A percentile compares a stretch with the other conserved stretches of the same genome.
These are phyloP conservation scores for Chrysopilus asiliformis DNA, from an alignment of 2,888 invertebrate species.

Conservation along the genomic window DNA sequence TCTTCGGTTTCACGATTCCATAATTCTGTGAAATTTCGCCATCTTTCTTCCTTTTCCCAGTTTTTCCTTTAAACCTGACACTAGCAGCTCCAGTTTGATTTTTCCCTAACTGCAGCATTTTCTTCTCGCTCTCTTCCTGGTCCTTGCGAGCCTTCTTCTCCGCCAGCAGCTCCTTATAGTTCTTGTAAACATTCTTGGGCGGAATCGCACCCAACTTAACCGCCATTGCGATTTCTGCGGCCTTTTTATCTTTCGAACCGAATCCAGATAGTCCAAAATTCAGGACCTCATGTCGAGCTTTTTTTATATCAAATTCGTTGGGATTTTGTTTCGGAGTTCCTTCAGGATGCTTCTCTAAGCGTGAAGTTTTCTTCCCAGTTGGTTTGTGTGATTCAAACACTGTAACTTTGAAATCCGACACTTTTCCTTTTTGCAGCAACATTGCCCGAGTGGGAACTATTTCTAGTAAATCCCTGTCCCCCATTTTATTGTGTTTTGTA, in stretches of 20 bases:
- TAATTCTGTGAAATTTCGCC: neutral
- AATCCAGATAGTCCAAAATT: constrained; percentile 74
- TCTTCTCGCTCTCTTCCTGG: constrained; percentile 37
- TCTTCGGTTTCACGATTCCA: neutral
- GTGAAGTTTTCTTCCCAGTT: neutral
- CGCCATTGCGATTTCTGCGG: constrained; percentile 64
- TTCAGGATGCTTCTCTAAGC: too few relatives aligned
- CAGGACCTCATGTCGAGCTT: constrained; percentile 64
- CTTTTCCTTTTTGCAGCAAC: constrained; percentile 20
- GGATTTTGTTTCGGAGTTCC: too few relatives aligned
- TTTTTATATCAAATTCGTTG: constrained; percentile 55
- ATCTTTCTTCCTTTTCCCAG: too few relatives aligned
- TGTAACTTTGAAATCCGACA: constrained; percentile 22
- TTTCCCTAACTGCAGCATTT: constrained; percentile 43
- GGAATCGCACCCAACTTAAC: constrained; percentile 76
- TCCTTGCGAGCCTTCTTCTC: constrained; percentile 45
- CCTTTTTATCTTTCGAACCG: constrained; percentile 51
- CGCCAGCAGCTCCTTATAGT: constrained; percentile 58
- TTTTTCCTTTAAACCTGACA: too few relatives aligned
- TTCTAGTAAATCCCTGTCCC: constrained; percentile 17
- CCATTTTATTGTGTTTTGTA: too few relatives aligned
- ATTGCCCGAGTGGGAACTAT: constrained; percentile 31
- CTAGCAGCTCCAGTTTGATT: constrained; percentile 44
- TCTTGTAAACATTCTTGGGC: constrained; percentile 50
- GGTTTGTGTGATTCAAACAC: constrained; percentile 25